These are phyloP conservation scores for Chrysochloris asiatica DNA, from an alignment of 2,113 vertebrate genomes.

Conservation along the genomic window DNA sequence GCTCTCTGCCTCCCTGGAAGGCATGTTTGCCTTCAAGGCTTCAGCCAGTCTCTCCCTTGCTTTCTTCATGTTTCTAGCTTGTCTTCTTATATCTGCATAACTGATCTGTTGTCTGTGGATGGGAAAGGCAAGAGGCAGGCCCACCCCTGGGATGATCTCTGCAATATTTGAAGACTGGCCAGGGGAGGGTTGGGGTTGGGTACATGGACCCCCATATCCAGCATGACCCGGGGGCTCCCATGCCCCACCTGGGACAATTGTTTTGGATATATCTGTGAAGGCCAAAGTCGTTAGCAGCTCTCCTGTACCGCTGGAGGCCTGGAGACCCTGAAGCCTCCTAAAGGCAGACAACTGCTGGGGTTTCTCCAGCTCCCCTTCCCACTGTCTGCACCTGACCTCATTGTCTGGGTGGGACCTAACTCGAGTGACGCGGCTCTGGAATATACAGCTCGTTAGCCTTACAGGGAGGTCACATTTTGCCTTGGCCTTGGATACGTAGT, in stretches of 20 bases:
- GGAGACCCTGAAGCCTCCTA: not conserved
- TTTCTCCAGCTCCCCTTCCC: not conserved
- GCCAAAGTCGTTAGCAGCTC: not conserved
- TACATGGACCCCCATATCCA: not conserved
- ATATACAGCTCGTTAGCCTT: not conserved
- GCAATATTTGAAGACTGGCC: accelerated
- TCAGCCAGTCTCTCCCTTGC: not conserved
- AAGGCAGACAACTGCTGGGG: not conserved
- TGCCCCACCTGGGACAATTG: accelerated
- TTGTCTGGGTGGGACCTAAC: not conserved
- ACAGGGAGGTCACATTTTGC: not conserved
- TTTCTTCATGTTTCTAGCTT: not conserved
- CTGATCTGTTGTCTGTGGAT: not conserved
- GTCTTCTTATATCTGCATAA: not conserved
- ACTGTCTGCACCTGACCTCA: not conserved
- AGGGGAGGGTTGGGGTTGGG: not conserved
- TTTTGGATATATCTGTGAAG: not conserved
- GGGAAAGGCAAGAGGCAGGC: too few relatives aligned
- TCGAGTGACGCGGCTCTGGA: not conserved
- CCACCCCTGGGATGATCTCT: too few relatives aligned
- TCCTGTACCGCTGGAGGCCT: too few relatives aligned
- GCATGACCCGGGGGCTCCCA: accelerated
- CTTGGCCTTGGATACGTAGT: accelerated
- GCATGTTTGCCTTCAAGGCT: not conserved
- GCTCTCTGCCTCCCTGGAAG: not conserved